phyloP scores from a whole-genome alignment of 2,113 vertebrate species.

The Poeciliopsis retropinna region DNA sequence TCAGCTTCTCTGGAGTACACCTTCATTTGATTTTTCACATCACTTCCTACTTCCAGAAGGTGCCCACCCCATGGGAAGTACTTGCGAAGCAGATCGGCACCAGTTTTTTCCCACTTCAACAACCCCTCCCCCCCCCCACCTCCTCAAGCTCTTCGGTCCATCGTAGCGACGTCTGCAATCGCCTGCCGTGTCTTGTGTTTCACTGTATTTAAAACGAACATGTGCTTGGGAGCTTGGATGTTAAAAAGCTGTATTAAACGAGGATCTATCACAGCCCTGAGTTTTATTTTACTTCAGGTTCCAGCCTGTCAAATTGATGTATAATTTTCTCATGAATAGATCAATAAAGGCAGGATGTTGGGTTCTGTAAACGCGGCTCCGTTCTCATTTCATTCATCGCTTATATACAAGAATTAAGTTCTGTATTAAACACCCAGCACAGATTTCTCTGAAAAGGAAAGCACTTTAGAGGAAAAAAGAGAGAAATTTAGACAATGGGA shows the following conservation, averaged over 20 bases:
- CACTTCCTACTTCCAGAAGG: slow-evolving; percentile 13
- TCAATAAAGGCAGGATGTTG: slow-evolving; percentile 60
- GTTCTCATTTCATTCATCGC: neutral
- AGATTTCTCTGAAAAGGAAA: too few relatives aligned
- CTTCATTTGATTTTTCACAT: neutral
- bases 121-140: neutral
- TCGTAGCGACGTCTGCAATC: slow-evolving; percentile 30
- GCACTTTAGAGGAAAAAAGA: too few relatives aligned
- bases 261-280: slow-evolving; percentile 24
- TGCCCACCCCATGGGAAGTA: slow-evolving; percentile 46
- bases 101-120: slow-evolving; percentile 32
- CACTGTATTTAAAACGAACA: slow-evolving; percentile 76
- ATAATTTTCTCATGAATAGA: slow-evolving; percentile 49
- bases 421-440: too few relatives aligned
- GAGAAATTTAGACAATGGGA: too few relatives aligned
- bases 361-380: neutral
- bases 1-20: neutral
- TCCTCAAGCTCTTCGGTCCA: slow-evolving; percentile 27
- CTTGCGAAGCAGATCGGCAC: slow-evolving; percentile 19
- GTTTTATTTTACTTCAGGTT: slow-evolving; percentile 20
- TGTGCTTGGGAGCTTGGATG: slow-evolving; percentile 52
- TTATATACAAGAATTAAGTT: too few relatives aligned
- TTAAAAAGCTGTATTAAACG: slow-evolving; percentile 26
- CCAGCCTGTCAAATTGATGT: slow-evolving; percentile 43
- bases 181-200: slow-evolving; percentile 60